phyloP scores from a whole-genome alignment of 64 coral and sea anemone species.

The Cladopsammia gracilis region DNA sequence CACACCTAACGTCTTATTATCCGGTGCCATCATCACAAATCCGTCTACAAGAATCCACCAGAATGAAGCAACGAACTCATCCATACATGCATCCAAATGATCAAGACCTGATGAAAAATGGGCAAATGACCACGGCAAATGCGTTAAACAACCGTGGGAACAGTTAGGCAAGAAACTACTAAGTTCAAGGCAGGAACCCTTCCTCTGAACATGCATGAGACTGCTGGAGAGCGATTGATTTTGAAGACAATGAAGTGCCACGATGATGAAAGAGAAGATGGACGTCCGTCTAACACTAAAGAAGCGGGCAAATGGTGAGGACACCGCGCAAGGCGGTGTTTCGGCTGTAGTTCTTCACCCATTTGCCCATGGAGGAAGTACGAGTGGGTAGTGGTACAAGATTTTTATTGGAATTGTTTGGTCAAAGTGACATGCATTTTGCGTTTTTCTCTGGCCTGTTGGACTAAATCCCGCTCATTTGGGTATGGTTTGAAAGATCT shows the following conservation, averaged over 20 bases:
- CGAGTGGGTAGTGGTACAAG: no score
- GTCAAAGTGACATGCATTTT: no score
- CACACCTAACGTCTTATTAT: slow-evolving; percentile 29
- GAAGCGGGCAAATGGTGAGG: slow-evolving; percentile 4
- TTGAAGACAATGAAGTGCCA: background rate
- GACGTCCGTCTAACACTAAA: background rate
- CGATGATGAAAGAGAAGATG: background rate
- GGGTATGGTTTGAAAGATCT: no score
- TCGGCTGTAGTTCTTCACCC: background rate
- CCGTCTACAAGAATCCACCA: background rate
- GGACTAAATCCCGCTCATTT: no score
- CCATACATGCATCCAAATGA: background rate
- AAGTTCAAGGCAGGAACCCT: slow-evolving; percentile 37
- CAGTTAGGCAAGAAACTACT: slow-evolving; percentile 3
- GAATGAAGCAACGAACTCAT: background rate
- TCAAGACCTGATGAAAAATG: background rate
- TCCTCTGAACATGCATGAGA: slow-evolving; percentile 51
- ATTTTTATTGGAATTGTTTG: no score
- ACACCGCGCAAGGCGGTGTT: background rate
- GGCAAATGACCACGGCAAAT: slow-evolving; percentile 19
- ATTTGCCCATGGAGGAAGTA: no score
- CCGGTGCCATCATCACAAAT: slow-evolving; percentile 34
- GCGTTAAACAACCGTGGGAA: slow-evolving; percentile 30
- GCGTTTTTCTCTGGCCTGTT: no score
- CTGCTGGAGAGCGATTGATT: slow-evolving; percentile 10